A percentile compares a stretch with the other conserved stretches of the same genome.
Evolutionary conservation across 2,113 vertebrate species (phyloP).

Genomic region (Rattus norvegicus): GRCr8 NC_086026.1:105091501-105092000

Average conservation of each 20-base stretch:
- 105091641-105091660: neutral
- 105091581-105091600: neutral
- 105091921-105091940: neutral
- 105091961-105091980: neutral
- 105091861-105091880: neutral
- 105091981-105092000: neutral
- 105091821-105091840: neutral
- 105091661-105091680: neutral
- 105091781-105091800: neutral
- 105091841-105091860: neutral
- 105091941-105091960: neutral
- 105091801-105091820: neutral
- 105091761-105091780: neutral
- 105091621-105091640: neutral
- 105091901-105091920: neutral
- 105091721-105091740: neutral
- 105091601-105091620: neutral
- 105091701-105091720: neutral
- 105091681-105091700: neutral
- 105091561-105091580: neutral
- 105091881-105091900: neutral
- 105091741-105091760: neutral
- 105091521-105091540: conserved; percentile 5
- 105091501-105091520: neutral
- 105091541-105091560: neutral